Evolutionary conservation across 2,888 invertebrate genomes (phyloP).

Genomic region (Hedychridium roseum): DNA sequence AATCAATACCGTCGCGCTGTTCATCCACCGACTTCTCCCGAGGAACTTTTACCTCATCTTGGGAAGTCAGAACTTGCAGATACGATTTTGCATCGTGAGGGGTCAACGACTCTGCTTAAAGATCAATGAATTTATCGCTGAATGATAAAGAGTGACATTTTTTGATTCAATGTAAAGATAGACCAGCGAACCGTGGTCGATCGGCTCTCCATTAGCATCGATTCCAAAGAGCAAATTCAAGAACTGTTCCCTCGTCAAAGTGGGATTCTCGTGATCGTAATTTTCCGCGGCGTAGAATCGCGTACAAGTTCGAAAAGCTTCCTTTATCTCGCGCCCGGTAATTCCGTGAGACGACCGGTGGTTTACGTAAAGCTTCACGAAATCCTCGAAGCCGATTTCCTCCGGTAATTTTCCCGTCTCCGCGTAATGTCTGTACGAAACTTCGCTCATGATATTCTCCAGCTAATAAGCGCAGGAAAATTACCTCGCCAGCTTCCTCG

Average conservation of each 20-base stretch:
- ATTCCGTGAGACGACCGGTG: conserved; percentile 72
- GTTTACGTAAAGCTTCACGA: conserved; percentile 73
- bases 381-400: conserved; percentile 73
- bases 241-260: conserved; percentile 63
- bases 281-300: background rate
- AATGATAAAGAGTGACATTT: too few relatives aligned
- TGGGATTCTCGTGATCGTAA: conserved; percentile 32
- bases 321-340: conserved; percentile 61
- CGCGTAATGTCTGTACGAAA: conserved; percentile 67
- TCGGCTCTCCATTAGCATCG: too few relatives aligned
- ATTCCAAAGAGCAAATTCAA: conserved; percentile 61
- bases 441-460: conserved; percentile 70
- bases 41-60: conserved; percentile 12
- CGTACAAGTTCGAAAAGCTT: conserved; percentile 61
- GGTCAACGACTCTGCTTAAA: conserved; percentile 46
- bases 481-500: background rate
- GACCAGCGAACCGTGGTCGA: too few relatives aligned
- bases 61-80: conserved; percentile 33
- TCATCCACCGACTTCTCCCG: background rate
- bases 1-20: conserved; percentile 13
- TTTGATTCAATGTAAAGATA: too few relatives aligned
- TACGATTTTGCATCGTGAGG: conserved; percentile 38
- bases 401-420: conserved; percentile 62
- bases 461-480: conserved; percentile 60
- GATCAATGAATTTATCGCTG: too few relatives aligned